These are phyloP conservation scores for Eremobia ochroleuca DNA, from an alignment of 2,888 invertebrate species.

Conservation along the genomic window DNA sequence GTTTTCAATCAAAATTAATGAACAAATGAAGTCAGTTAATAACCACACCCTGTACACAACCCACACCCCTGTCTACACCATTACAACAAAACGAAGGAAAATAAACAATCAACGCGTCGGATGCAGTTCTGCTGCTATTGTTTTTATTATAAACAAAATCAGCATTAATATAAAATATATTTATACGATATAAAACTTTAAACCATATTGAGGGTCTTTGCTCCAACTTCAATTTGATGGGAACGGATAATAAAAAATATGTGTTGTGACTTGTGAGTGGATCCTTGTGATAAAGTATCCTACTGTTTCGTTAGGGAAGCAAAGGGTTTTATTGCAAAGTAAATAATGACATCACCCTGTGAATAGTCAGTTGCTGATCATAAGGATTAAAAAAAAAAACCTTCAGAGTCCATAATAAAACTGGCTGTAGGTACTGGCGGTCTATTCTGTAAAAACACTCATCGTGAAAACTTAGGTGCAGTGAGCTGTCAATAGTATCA, in stretches of 20 bases:
- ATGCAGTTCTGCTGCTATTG: constrained; percentile 83
- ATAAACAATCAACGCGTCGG: constrained; percentile 85
- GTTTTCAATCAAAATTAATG: neutral
- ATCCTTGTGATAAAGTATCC: neutral
- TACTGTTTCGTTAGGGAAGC: constrained; percentile 22
- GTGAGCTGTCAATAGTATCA: too few relatives aligned
- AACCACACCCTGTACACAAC: constrained; percentile 72
- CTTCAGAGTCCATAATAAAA: too few relatives aligned
- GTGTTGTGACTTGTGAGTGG: neutral
- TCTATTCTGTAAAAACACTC: too few relatives aligned
- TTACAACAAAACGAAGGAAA: constrained; percentile 86
- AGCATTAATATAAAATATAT: constrained; percentile 75
- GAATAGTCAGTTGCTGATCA: neutral
- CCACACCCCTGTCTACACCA: constrained; percentile 74
- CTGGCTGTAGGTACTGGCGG: neutral
- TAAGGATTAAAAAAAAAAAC: neutral
- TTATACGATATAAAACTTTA: constrained; percentile 19
- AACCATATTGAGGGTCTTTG: constrained; percentile 6
- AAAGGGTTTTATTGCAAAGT: constrained; percentile 15
- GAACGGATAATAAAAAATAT: constrained; percentile 33
- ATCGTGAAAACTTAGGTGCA: too few relatives aligned
- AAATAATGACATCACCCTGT: constrained; percentile 23
- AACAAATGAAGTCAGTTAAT: neutral
- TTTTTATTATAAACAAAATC: constrained; percentile 86
- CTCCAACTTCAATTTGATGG: constrained; percentile 1